These are phyloP conservation scores for Oxycera nigricornis DNA, from an alignment of 2,888 invertebrate genomes.

Conservation along the genomic window DNA sequence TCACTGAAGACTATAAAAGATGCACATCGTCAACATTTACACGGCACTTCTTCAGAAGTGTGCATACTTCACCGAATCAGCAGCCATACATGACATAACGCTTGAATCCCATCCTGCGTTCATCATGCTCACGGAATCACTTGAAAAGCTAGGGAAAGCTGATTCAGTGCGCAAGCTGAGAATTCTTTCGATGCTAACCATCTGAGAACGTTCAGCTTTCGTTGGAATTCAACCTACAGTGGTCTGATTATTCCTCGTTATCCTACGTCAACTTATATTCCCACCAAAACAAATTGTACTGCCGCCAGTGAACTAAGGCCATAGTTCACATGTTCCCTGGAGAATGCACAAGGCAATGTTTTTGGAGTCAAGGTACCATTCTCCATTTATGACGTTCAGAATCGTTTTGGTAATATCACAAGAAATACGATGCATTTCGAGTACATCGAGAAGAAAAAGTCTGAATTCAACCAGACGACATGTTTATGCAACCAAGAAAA, in stretches of 20 bases:
- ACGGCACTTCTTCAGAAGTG: neutral
- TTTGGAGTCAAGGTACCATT: neutral
- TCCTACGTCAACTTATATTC: conserved; percentile 16
- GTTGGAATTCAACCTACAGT: conserved; percentile 2
- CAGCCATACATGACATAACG: neutral
- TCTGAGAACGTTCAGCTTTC: conserved; percentile 30
- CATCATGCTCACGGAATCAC: neutral
- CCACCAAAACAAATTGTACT: neutral
- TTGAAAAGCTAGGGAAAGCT: neutral
- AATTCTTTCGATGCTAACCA: no score
- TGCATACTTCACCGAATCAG: conserved; percentile 12
- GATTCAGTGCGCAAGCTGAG: neutral
- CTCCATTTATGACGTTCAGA: neutral
- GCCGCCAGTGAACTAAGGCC: neutral
- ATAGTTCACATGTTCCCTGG: no score
- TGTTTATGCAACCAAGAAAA: neutral
- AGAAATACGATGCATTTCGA: no score
- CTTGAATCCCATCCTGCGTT: neutral
- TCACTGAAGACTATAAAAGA: neutral
- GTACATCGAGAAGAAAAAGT: neutral
- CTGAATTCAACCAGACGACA: neutral
- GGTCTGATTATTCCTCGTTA: conserved; percentile 16
- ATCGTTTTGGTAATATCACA: neutral
- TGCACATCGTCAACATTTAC: conserved; percentile 6
- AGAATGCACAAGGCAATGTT: neutral